Percentiles rank a stretch among this genome's conserved stretches.
phyloP scores from a whole-genome alignment of 2,797 vertebrate genomes.

The Heliangelus exortis region DNA sequence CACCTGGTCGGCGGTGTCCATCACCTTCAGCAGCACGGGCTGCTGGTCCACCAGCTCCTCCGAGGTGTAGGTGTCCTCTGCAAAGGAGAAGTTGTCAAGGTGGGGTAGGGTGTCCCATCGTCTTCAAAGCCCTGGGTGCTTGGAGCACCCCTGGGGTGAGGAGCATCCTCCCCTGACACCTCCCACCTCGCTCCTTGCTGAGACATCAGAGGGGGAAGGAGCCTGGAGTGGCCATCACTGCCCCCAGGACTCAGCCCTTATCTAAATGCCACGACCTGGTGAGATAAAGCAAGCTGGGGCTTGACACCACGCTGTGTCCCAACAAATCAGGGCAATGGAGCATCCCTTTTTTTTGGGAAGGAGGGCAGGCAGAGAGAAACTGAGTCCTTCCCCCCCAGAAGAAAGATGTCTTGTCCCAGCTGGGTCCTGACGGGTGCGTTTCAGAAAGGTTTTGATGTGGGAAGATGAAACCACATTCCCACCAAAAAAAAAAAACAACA shows the following conservation, averaged over 20 bases:
- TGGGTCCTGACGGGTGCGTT: not conserved
- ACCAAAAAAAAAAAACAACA: not conserved
- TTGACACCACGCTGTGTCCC: not conserved
- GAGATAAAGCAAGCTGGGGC: not conserved
- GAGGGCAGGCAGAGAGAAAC: not conserved
- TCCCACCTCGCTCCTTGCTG: not conserved
- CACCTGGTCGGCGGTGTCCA: slow-evolving; percentile 95
- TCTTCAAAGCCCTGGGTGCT: not conserved
- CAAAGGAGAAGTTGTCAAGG: slow-evolving; percentile 47
- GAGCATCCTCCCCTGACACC: not conserved
- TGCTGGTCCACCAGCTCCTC: slow-evolving; percentile 92
- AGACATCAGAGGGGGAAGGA: not conserved
- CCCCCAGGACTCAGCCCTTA: not conserved
- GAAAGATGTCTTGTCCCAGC: not conserved
- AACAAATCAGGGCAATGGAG: not conserved
- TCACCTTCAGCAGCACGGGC: slow-evolving; percentile 87
- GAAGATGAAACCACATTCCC: slow-evolving; percentile 44
- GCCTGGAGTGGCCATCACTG: accelerated
- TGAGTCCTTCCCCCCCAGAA: not conserved
- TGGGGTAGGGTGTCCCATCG: not conserved
- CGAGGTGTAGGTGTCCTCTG: slow-evolving; percentile 91
- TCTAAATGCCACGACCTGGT: not conserved
- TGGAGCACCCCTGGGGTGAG: not conserved
- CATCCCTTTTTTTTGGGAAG: not conserved
- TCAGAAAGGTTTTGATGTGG: slow-evolving; percentile 33